Evolutionary conservation across 2,113 vertebrate genomes (phyloP).

Genomic region (Tupaia chinensis): DNA sequence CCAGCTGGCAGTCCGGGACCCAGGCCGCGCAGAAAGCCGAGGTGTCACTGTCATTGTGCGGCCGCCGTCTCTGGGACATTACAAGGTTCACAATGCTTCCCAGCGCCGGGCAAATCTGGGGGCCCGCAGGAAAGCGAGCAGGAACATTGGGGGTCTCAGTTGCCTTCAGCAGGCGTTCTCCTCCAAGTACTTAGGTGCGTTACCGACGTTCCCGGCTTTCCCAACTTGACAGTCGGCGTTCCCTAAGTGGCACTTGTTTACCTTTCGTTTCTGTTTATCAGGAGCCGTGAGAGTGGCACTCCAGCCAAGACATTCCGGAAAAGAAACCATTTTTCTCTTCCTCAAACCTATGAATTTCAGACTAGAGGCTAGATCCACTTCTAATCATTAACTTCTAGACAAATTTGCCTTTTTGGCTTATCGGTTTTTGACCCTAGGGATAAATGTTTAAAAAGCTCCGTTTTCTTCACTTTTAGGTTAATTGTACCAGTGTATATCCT

Average conservation of each 20-base stretch:
- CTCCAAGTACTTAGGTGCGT: neutral
- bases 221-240: constrained; percentile 6
- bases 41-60: constrained; percentile 65
- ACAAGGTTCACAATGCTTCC: neutral
- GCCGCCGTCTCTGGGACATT: neutral
- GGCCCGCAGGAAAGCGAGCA: neutral
- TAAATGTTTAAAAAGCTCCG: neutral
- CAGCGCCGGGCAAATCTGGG: neutral
- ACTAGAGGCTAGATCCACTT: neutral
- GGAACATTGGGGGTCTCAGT: neutral
- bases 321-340: constrained; percentile 52
- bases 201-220: neutral
- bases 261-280: neutral
- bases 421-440: neutral
- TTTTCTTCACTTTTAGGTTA: neutral
- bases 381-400: neutral
- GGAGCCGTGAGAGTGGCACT: neutral
- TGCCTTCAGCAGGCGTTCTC: neutral
- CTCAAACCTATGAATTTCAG: neutral
- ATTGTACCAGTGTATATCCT: neutral
- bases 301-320: constrained; percentile 42
- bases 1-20: neutral
- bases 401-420: constrained; percentile 21
- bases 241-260: constrained; percentile 60
- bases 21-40: neutral